Evolutionary conservation across 53 echinoderm and acorn worm species (phyloP).

Genomic region (Hippasteria phrygiana): DNA sequence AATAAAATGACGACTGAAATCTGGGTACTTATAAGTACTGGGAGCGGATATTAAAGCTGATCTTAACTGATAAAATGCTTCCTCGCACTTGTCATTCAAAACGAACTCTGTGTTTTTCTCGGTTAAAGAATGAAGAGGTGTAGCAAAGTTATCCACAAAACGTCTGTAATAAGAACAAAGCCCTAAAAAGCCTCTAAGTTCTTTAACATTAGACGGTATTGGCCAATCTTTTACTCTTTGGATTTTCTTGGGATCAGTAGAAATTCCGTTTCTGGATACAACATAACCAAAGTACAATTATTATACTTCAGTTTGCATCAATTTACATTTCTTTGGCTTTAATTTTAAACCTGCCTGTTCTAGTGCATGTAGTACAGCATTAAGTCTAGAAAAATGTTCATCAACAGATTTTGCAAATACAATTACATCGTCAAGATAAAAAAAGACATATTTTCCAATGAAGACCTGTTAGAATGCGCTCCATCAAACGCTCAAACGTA

Average conservation of each 20-base stretch:
- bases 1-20: not conserved
- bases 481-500: slow-evolving; percentile 75
- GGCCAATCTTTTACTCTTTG: slow-evolving; percentile 11
- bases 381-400: no score
- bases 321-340: not conserved
- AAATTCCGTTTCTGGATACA: not conserved
- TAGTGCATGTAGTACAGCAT: no score
- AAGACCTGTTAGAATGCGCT: slow-evolving; percentile 67
- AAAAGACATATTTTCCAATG: slow-evolving; percentile 64
- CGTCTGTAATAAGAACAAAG: not conserved
- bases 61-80: slow-evolving; percentile 11
- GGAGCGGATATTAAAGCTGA: not conserved
- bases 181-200: not conserved
- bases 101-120: not conserved
- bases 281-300: not conserved
- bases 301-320: not conserved
- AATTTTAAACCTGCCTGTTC: no score
- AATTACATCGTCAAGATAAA: slow-evolving; percentile 72
- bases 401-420: slow-evolving; percentile 44
- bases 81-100: not conserved
- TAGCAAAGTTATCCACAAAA: not conserved
- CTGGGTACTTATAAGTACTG: not conserved
- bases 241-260: not conserved
- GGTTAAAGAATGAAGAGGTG: slow-evolving; percentile 10
- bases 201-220: not conserved